Evolutionary conservation across 1,140 invertebrate genomes (phyloP).

Genomic region (Orchesella cincta): DNA sequence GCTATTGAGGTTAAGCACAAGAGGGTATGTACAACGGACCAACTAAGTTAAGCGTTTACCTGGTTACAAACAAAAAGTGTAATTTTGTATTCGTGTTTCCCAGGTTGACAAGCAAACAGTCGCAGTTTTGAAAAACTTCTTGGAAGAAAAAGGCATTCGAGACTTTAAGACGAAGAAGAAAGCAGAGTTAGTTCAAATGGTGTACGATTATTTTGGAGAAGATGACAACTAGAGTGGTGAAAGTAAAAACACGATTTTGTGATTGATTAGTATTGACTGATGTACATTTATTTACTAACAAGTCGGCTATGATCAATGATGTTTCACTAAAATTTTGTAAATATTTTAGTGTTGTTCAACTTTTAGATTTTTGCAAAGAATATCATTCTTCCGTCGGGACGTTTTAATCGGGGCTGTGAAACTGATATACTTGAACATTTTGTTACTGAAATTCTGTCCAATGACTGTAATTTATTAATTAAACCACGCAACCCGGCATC

Average conservation of each 20-base stretch:
- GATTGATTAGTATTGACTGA: too few species aligned
- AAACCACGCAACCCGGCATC: constrained; percentile 23
- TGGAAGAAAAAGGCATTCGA: not conserved
- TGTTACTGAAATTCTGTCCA: constrained; percentile 34
- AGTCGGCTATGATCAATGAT: too few species aligned
- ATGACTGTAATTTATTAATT: constrained; percentile 3
- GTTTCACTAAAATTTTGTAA: not conserved
- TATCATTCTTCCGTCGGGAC: constrained; percentile 35
- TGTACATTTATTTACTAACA: too few species aligned
- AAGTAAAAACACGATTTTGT: too few species aligned
- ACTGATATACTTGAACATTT: constrained; percentile 30
- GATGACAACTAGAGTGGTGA: not conserved
- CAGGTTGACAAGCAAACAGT: constrained; percentile 40
- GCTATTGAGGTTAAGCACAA: constrained; percentile 15
- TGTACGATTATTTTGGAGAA: constrained; percentile 26
- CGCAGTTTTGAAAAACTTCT: constrained; percentile 23
- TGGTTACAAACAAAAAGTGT: too few species aligned
- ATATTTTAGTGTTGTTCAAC: not conserved
- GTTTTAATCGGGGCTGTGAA: not conserved
- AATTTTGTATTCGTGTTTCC: not conserved
- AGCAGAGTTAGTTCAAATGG: constrained; percentile 25
- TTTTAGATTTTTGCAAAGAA: constrained; percentile 36
- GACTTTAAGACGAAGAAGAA: constrained; percentile 25
- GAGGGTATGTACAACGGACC: not conserved
- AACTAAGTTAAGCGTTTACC: too few species aligned